Evolutionary conservation across 2,888 invertebrate species (phyloP).

Genomic region (Tanypteryx hageni): DNA sequence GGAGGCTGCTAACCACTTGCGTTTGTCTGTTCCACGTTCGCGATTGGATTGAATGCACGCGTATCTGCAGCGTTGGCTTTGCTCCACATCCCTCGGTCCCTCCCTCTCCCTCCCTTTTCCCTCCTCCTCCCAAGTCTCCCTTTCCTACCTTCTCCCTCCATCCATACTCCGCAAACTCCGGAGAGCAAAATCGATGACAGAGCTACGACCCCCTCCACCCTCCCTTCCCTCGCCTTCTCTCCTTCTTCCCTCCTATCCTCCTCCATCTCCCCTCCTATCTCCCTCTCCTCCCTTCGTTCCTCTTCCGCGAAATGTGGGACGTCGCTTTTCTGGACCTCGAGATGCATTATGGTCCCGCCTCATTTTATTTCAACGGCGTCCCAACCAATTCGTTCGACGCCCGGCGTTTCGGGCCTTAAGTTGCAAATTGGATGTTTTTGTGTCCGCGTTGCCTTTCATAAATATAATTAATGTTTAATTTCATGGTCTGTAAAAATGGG

Average conservation of each 20-base stretch:
- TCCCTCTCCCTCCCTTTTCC: background rate
- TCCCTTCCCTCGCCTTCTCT: background rate
- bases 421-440: background rate
- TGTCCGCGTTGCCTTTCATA: background rate
- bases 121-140: background rate
- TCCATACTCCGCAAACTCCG: background rate
- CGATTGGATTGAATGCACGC: background rate
- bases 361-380: slow-evolving; percentile 13
- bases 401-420: background rate
- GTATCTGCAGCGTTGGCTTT: background rate
- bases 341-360: slow-evolving; percentile 38
- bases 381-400: background rate
- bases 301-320: background rate
- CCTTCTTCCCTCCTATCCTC: background rate
- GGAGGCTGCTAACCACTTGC: background rate
- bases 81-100: background rate
- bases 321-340: slow-evolving; percentile 31
- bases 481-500: no score
- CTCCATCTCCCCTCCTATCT: background rate
- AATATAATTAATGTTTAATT: no score
- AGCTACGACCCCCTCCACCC: slow-evolving; percentile 20
- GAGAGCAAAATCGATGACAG: slow-evolving; percentile 51
- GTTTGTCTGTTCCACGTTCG: background rate
- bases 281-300: background rate
- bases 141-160: background rate